Evolutionary conservation across 2,888 invertebrate genomes (phyloP), one percentile per base, ranked within the genome.

Genomic region (Calephelis perditalis): DNA sequence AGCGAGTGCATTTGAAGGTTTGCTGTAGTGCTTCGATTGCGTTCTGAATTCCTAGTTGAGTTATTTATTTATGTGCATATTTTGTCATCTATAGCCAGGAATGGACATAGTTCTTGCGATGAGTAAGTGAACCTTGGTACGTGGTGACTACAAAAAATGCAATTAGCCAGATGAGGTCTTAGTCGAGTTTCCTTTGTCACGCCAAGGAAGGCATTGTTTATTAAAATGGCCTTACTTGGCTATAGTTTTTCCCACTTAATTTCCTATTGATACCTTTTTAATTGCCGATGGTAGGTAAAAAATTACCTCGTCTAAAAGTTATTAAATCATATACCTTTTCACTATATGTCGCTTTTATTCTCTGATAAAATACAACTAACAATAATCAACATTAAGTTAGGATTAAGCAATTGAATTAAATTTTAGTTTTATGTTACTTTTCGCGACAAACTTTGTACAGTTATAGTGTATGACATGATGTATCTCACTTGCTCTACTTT

Each of bases 111-210:
- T 81, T 79, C 80, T 82, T 72, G 71, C 70, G 83, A 85, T 86
- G 87, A 86, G 86, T 87, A 86, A 87, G 86, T 87, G 80, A 75
- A 77, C 88, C 87, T 88, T 87, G 88, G 84, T 83, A 73, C 77
- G 74, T 72, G 75, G 75, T 81, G 83, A 80, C 82, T 75, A 84
- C 75, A 88, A 88, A 89, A 88, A 88, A 77, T 77, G 82, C 79
- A 89, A 87, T 89, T 88, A 88, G 77, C 74, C 75, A 79, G 79
- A 75, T 78, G 81, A 79, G 78, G 78, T 73, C 76, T 77, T 71
- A 77, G 76, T 77, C 79, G 81, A 82, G 85, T 81, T 81, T 81
- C 81, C 86, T 88, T 87, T 88, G 89, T 90, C 86, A 86, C 78
- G 84, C 74, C 76, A 84, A 73, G 73, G 62, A 74, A 78, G 77